phyloP scores from a whole-genome alignment of 1,140 invertebrate genomes.

The Gyrodactylus salaris region DNA sequence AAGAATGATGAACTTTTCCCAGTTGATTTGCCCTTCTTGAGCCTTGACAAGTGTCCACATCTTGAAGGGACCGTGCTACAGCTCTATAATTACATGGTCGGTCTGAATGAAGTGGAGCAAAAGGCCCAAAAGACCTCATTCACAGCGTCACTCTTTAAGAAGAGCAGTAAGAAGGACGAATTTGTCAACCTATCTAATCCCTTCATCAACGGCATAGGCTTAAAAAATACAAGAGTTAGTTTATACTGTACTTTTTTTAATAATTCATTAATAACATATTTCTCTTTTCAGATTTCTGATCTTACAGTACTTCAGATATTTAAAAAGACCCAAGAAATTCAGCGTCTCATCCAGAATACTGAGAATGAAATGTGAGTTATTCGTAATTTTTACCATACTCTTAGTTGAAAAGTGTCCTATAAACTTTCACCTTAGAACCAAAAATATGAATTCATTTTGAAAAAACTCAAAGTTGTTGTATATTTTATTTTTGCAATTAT shows the following conservation, averaged over 20 bases:
- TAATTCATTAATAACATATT: background rate
- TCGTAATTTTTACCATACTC: too few relatives aligned
- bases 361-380: background rate
- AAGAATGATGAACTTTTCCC: background rate
- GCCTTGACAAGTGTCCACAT: background rate
- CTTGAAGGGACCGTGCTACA: background rate
- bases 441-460: background rate
- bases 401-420: too few relatives aligned
- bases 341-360: background rate
- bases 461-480: background rate
- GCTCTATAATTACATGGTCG: background rate
- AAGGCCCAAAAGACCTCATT: background rate
- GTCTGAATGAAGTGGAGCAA: background rate
- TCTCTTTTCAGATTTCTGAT: background rate
- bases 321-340: background rate
- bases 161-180: background rate
- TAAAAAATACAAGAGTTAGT: background rate
- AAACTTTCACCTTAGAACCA: background rate
- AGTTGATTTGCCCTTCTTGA: background rate
- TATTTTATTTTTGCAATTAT: too few relatives aligned
- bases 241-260: background rate
- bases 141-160: background rate
- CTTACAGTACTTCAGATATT: background rate
- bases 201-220: background rate
- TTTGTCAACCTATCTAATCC: background rate